phyloP scores from a whole-genome alignment of 2,113 vertebrate species.

The Myotis yumanensis region DNA sequence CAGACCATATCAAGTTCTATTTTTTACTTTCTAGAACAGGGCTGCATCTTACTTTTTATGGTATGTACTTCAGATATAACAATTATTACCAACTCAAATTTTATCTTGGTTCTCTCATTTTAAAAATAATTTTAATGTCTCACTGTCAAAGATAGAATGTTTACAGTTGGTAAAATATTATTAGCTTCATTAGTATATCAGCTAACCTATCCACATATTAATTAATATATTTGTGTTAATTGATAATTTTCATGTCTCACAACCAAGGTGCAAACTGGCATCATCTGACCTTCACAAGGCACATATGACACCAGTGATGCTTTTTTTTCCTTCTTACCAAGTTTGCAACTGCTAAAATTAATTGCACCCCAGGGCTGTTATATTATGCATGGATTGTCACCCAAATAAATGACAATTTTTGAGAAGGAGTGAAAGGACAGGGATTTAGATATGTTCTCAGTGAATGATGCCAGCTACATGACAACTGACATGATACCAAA shows the following conservation, averaged over 20 bases:
- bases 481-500: conserved; percentile 72
- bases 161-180: conserved; percentile 71
- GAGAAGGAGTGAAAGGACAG: conserved; percentile 67
- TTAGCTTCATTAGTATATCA: conserved; percentile 69
- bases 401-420: conserved; percentile 72
- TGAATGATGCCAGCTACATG: conserved; percentile 62
- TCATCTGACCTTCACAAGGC: conserved; percentile 73
- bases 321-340: conserved; percentile 55
- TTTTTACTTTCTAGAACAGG: background rate
- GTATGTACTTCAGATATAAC: background rate
- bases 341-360: conserved; percentile 80
- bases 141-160: conserved; percentile 39
- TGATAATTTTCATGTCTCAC: conserved; percentile 74
- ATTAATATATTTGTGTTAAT: conserved; percentile 79
- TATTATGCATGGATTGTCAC: conserved; percentile 77
- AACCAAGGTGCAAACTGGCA: conserved; percentile 79
- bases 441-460: conserved; percentile 70
- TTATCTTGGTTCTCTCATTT: background rate
- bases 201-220: conserved; percentile 78
- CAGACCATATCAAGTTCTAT: background rate
- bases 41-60: background rate
- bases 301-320: conserved; percentile 51
- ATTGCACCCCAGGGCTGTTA: conserved; percentile 76
- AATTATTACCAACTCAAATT: background rate
- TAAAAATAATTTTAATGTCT: conserved; percentile 15